Base-by-base conservation (phyloP, 2,797 vertebrate species). In the Mus caroli region DNA sequence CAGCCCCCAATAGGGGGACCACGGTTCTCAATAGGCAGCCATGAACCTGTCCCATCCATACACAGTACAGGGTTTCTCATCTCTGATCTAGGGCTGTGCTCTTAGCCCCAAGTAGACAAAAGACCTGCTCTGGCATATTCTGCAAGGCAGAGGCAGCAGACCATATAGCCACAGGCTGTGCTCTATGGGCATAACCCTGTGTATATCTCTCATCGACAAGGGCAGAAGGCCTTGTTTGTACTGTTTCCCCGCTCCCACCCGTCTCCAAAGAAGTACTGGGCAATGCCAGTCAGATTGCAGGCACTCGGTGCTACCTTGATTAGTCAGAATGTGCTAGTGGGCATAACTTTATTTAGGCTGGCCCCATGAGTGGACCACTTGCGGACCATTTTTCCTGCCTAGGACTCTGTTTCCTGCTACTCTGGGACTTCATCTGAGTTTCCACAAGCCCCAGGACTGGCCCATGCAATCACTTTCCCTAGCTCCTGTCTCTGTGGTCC, bases 311-410 rank as follows among this genome's bases (percentile, higher is more conserved):
- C 46, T 31, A 58, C 56, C 69, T 12, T 20, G 54, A 67, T 7
- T 1, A 75, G 2, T n/a, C 62, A 83, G 58, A 88, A 17, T 1
- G 15, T 87, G 82, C 37, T 24, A 24, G 73, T 4, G 10, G 10
- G 28, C 9, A 6, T 0, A 1, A n/a, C 10, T 80, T 40, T 69
- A n/a, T 77, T 34, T 26, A 37, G 0, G 0, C 22, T 14, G 75
- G 40, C 22, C 28, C 6, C 40, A 0, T 0, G 15, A 56, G 10
- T 34, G 17, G 8, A 14, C 34, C 9, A 54, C 12, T 15, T 46
- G 50, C 6, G 76, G 24, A 46, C 24, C 11, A 6, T 43, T 75
- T 75, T 85, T 85, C 28, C 76, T 76, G 37, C 73, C 46, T 13
- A 3, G 71, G 82, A 19, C 40, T 67, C 15, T 2, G 28, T 64